Base-by-base conservation (phyloP, 2,888 invertebrate genomes). In the Melangyna quadrimaculata region DNA sequence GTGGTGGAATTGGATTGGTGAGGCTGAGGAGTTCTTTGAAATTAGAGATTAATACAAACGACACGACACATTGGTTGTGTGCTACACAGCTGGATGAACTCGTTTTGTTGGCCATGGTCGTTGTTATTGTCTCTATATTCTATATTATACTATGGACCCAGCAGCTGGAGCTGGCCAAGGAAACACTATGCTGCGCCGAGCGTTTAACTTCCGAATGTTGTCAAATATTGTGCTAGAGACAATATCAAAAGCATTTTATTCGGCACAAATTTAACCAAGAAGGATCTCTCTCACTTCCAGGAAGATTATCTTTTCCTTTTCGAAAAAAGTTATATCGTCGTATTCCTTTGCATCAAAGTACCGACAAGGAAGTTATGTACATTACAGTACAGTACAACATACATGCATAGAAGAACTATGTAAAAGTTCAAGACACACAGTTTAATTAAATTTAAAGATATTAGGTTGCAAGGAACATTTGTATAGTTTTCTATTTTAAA, bases 31-130 rank as follows among this genome's bases (percentile, higher is more conserved):
- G 29, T 82, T 65, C 57, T 59, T 73, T 22, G 71, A 82, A 82
- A 78, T 82, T 78, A 82, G 82, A 78, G 78, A 82, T 82, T 72
- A 78, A 77, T 82, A 63, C 82, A 65, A 72, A 51, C 24, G 51
- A 82, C 77, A 51, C 24, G 51, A 82, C 77, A 82, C 67, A 37
- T 61, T 61, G 67, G 67, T 63, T 75, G 53, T 78, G 35, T 70
- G 0, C 40, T 12, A 51, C 67, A 67, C 67, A 51, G 67, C 67
- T 51, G 67, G 67, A 35, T 45, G 57, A 45, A 45, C 70, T 71
- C 45, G 37, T 53, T 43, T 72, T 70, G 29, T 82, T 61, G 67
- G 61, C 35, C 48, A 75, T 80, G 67, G 69, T 43, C 45, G 61
- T 45, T 19, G 53, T 24, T 37, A 27, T 61, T 53, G 75, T 77